A percentile compares a stretch with the other conserved stretches of the same genome.
Conservation (phyloP, 2,888 invertebrate genomes). For the Gisinianus flammeolus region DNA sequence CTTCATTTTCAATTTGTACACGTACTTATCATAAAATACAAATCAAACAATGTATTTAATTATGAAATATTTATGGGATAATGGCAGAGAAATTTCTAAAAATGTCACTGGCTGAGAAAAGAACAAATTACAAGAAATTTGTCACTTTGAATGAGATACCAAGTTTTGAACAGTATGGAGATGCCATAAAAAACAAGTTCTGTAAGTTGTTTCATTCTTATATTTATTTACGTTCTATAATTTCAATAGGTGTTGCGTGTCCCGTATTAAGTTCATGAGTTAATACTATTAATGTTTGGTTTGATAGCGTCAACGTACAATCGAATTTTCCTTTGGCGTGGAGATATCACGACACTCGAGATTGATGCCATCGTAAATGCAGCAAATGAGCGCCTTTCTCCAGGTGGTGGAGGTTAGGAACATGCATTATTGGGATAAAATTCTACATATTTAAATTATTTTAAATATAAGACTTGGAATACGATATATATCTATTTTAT, state of each 20-base stretch:
- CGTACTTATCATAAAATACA: too few relatives aligned
- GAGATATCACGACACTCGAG: slow-evolving; percentile 84
- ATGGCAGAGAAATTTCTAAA: slow-evolving; percentile 65
- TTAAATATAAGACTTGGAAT: too few relatives aligned
- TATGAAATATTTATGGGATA: too few relatives aligned
- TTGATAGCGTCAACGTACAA: slow-evolving; percentile 30
- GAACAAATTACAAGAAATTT: slow-evolving; percentile 63
- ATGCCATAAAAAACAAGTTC: neutral
- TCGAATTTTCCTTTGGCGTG: slow-evolving; percentile 66
- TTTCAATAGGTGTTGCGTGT: neutral
- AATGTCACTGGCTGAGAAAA: slow-evolving; percentile 67
- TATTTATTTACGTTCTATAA: neutral
- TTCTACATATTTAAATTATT: too few relatives aligned
- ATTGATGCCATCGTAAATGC: slow-evolving; percentile 91
- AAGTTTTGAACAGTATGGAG: slow-evolving; percentile 9
- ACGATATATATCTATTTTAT: too few relatives aligned
- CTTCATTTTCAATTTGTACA: too few relatives aligned
- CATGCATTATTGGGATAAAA: neutral
- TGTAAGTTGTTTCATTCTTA: slow-evolving; percentile 15
- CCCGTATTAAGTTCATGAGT: neutral
- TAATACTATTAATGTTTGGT: neutral
- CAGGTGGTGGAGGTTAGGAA: slow-evolving; percentile 73
- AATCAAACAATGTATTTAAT: too few relatives aligned
- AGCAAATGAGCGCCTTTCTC: slow-evolving; percentile 75
- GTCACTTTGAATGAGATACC: slow-evolving; percentile 8